A percentile compares a stretch with the other conserved stretches of the same genome.
Conservation (phyloP, 2,797 vertebrate species). For the Fistularia commersonii region DNA sequence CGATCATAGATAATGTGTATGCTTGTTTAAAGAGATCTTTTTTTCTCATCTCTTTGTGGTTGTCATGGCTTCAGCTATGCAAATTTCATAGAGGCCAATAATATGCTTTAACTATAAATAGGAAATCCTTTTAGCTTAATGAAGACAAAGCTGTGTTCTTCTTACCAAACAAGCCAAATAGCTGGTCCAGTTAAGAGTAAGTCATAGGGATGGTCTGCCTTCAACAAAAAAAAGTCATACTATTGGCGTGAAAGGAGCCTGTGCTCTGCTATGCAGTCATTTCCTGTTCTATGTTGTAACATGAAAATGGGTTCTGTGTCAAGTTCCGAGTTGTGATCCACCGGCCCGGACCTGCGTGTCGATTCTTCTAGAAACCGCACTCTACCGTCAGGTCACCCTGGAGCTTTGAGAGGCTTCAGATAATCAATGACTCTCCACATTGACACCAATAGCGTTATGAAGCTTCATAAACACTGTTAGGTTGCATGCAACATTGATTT, state of each 20-base stretch:
- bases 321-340: constrained; percentile 47
- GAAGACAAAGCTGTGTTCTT: constrained; percentile 22
- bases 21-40: constrained; percentile 1
- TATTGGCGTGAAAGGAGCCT: constrained; percentile 8
- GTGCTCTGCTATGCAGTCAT: constrained; percentile 4
- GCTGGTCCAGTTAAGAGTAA: constrained; percentile 25
- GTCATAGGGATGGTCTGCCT: constrained; percentile 22
- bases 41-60: not conserved
- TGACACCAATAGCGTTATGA: constrained; percentile 62
- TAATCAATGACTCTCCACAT: constrained; percentile 65
- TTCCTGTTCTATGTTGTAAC: constrained; percentile 9
- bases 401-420: constrained; percentile 48
- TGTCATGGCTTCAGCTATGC: constrained; percentile 18
- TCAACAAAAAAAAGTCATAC: constrained; percentile 7
- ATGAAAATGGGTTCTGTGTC: constrained; percentile 15
- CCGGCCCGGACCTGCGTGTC: constrained; percentile 40
- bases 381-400: constrained; percentile 51
- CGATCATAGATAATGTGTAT: constrained; percentile 14
- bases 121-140: constrained; percentile 25
- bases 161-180: constrained; percentile 18
- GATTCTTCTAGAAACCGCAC: constrained; percentile 45
- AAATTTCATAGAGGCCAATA: constrained; percentile 15
- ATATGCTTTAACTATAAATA: constrained; percentile 21
- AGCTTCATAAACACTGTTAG: constrained; percentile 46
- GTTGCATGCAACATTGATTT: constrained; percentile 57